Evolutionary conservation across 2,113 vertebrate genomes (phyloP).

Genomic region (Chaetops frenatus): DNA sequence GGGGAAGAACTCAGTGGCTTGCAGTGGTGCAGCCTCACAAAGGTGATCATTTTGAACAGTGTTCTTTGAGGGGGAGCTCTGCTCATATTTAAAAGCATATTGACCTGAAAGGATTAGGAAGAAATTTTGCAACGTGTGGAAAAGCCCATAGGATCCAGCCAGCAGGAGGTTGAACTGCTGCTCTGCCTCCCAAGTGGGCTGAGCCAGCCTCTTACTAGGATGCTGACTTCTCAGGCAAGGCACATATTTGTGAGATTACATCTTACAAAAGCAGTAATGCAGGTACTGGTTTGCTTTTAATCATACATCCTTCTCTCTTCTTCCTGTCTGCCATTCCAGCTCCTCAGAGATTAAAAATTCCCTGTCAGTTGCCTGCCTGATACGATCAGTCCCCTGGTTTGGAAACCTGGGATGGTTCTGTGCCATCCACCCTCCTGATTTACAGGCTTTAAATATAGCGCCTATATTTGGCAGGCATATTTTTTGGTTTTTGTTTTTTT

Average conservation of each 20-base stretch:
- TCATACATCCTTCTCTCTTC: neutral
- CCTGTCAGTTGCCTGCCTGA: accelerated
- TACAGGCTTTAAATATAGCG: neutral
- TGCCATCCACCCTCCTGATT: neutral
- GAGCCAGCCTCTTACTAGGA: neutral
- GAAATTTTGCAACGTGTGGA: neutral
- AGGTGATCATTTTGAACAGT: neutral
- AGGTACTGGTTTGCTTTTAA: constrained; percentile 12
- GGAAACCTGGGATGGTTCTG: neutral
- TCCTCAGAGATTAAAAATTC: neutral
- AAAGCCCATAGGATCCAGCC: neutral
- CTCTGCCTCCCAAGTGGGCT: neutral
- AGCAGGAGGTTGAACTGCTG: neutral
- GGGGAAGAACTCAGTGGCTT: neutral
- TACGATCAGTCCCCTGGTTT: accelerated
- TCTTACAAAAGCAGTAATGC: constrained; percentile 9
- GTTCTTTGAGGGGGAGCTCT: neutral
- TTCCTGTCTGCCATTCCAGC: neutral
- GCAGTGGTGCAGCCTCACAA: neutral
- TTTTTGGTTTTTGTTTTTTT: neutral
- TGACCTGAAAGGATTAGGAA: neutral
- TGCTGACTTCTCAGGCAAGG: neutral
- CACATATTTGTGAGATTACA: neutral
- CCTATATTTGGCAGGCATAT: neutral
- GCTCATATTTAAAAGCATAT: neutral